These are phyloP conservation scores for Sarcoramphus papa DNA, from an alignment of 2,797 vertebrate species.

Conservation along the genomic window DNA sequence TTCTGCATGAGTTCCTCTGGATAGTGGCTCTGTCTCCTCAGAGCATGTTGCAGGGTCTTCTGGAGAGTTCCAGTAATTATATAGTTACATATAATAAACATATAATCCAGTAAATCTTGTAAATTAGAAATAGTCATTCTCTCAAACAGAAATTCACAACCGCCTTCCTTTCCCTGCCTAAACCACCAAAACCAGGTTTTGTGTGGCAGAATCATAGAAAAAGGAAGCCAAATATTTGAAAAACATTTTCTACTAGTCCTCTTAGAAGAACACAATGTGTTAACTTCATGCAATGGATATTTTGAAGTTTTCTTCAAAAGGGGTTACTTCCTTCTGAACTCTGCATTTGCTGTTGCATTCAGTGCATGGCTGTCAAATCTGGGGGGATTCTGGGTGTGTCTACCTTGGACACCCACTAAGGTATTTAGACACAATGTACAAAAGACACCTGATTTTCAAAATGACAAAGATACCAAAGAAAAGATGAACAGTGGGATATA, in stretches of 20 bases:
- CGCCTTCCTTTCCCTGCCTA: background rate
- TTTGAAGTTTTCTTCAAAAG: background rate
- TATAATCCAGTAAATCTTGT: background rate
- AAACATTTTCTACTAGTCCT: background rate
- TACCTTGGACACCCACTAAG: background rate
- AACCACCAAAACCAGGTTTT: background rate
- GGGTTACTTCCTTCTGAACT: background rate
- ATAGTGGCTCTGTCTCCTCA: background rate
- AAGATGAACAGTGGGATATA: background rate
- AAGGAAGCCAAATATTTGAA: background rate
- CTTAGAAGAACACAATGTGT: background rate
- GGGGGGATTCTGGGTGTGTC: background rate
- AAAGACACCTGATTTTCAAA: background rate
- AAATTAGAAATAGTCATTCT: background rate
- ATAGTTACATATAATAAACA: background rate
- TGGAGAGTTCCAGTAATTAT: background rate
- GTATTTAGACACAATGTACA: background rate
- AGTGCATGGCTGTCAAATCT: background rate
- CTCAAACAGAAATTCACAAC: background rate
- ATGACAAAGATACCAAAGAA: background rate
- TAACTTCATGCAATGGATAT: background rate
- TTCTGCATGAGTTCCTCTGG: background rate
- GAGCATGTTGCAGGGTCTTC: background rate
- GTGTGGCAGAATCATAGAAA: background rate
- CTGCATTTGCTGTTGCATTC: background rate